Conservation (phyloP, 1,140 invertebrate species). For the Lasioglossum baleicum region DNA sequence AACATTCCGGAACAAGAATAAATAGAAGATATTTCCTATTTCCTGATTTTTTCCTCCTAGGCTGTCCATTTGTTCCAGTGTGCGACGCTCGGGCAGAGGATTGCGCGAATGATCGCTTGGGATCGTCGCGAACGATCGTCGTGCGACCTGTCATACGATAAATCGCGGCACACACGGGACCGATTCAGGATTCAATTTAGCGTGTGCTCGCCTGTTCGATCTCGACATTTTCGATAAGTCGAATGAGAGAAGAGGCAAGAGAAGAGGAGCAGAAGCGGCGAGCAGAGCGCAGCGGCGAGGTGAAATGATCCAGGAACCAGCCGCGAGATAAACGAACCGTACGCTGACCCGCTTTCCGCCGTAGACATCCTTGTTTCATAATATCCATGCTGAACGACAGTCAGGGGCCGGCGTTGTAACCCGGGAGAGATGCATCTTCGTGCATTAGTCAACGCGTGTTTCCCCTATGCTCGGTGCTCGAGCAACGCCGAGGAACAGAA, state of each 20-base stretch:
- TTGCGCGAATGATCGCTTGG: too few species aligned
- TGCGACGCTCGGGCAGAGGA: too few species aligned
- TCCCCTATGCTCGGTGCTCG: constrained; percentile 6
- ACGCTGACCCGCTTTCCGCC: constrained; percentile 68
- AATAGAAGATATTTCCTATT: too few species aligned
- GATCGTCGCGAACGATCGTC: too few species aligned
- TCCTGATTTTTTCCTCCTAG: too few species aligned
- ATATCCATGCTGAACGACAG: constrained; percentile 48
- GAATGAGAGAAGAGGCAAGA: not conserved
- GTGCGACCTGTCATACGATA: too few species aligned
- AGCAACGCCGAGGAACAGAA: constrained; percentile 17
- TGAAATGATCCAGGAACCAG: constrained; percentile 64
- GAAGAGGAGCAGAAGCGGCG: not conserved
- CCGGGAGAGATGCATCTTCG: constrained; percentile 46
- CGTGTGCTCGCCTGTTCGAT: too few species aligned
- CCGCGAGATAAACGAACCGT: constrained; percentile 66
- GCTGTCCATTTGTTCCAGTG: too few species aligned
- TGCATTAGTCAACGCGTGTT: constrained; percentile 50
- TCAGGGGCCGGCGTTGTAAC: constrained; percentile 47
- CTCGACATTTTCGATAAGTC: not conserved
- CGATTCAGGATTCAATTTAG: too few species aligned
- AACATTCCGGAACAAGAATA: too few species aligned
- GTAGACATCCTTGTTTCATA: constrained; percentile 72
- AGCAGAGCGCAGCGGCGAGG: constrained; percentile 3
- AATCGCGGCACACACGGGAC: too few species aligned